phyloP scores from a whole-genome alignment of 2,797 vertebrate genomes.

The Martes flavigula region DNA sequence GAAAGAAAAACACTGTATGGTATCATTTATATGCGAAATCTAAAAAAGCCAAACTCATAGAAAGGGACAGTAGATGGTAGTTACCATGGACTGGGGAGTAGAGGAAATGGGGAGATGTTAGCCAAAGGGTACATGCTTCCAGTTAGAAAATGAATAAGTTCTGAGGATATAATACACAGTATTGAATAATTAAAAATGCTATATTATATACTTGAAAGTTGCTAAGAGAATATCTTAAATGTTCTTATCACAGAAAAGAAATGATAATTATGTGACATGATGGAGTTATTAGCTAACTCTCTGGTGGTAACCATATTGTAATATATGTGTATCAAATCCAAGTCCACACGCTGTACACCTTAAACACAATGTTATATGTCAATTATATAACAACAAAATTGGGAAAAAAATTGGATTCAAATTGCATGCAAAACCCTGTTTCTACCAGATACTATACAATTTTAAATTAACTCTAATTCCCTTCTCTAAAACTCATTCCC shows the following conservation, averaged over 20 bases:
- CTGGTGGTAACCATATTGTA: background rate
- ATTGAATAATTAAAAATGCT: background rate
- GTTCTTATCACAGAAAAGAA: background rate
- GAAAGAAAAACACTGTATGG: background rate
- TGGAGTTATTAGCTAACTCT: background rate
- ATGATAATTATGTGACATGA: background rate
- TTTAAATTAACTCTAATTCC: background rate
- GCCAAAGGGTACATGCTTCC: background rate
- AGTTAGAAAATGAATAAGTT: background rate
- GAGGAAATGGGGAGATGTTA: background rate
- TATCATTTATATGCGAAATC: background rate
- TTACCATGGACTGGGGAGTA: too few relatives aligned
- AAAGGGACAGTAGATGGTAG: background rate
- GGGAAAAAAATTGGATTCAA: background rate
- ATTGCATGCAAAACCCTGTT: background rate
- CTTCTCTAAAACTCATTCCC: background rate
- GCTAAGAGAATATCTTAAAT: background rate
- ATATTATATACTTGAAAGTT: background rate
- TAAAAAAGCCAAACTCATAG: background rate
- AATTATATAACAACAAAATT: background rate
- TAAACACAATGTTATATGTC: background rate
- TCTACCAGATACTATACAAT: background rate
- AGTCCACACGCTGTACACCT: background rate
- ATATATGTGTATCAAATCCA: background rate
- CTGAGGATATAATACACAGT: background rate